phyloP scores from a whole-genome alignment of 2,113 vertebrate genomes.

The Dunckerocampus dactyliophorus region DNA sequence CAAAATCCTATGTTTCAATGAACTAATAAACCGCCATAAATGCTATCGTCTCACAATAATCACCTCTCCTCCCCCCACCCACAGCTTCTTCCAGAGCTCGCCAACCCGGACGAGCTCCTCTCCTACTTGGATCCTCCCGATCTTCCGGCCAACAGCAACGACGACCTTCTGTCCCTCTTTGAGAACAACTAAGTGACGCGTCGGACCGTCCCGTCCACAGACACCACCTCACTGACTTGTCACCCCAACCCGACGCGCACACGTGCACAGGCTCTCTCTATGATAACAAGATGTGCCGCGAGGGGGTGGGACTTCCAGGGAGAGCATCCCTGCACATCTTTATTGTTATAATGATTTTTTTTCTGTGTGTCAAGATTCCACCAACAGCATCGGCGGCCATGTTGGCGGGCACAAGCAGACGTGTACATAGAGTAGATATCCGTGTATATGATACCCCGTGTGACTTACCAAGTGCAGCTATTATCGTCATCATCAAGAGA shows the following conservation, averaged over 20 bases:
- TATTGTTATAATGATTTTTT: slow-evolving; percentile 11
- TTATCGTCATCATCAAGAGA: slow-evolving; percentile 65
- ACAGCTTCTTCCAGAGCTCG: slow-evolving; percentile 96
- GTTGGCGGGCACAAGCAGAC: slow-evolving; percentile 66
- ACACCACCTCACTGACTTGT: slow-evolving; percentile 52
- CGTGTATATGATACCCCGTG: slow-evolving; percentile 47
- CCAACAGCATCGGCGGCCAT: slow-evolving; percentile 70
- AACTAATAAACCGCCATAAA: too few species aligned
- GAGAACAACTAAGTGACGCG: slow-evolving; percentile 88
- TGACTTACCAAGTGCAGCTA: slow-evolving; percentile 81
- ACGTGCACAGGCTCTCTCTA: slow-evolving; percentile 18
- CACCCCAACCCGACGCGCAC: slow-evolving; percentile 31
- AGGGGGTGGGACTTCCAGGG: slow-evolving; percentile 20
- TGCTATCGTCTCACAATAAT: too few species aligned
- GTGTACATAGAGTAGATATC: slow-evolving; percentile 34
- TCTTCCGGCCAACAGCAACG: slow-evolving; percentile 98
- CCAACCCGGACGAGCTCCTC: slow-evolving; percentile 95
- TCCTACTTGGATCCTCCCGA: slow-evolving; percentile 98
- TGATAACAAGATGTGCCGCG: slow-evolving; percentile 25
- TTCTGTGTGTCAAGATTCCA: slow-evolving; percentile 74
- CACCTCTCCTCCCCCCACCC: slow-evolving; percentile 40
- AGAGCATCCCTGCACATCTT: slow-evolving; percentile 62
- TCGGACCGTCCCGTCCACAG: slow-evolving; percentile 61
- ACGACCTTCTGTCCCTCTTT: slow-evolving; percentile 99
- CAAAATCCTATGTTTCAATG: too few species aligned